Conservation (phyloP, 2,113 vertebrate species). For the Anarrhichthys ocellatus region DNA sequence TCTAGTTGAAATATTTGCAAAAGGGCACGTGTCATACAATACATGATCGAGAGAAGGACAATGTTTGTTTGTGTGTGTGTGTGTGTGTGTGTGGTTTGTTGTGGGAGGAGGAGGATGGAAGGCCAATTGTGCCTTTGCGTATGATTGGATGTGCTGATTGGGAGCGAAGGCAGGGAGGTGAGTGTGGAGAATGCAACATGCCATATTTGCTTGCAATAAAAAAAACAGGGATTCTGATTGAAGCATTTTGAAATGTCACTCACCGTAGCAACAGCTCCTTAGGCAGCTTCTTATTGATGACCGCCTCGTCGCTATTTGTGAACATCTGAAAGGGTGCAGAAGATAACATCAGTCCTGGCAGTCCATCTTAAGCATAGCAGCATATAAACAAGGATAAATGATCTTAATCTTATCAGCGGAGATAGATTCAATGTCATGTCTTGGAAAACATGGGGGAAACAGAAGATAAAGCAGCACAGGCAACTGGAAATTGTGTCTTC, state of each 20-base stretch:
- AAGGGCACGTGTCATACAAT: conserved; percentile 25
- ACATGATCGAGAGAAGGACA: not conserved
- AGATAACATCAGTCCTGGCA: conserved; percentile 40
- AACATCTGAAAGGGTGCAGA: conserved; percentile 89
- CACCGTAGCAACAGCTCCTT: conserved; percentile 97
- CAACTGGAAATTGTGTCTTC: conserved; percentile 8
- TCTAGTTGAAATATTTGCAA: conserved; percentile 37
- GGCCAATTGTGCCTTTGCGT: not conserved
- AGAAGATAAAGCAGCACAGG: conserved; percentile 22
- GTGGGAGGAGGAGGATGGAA: not conserved
- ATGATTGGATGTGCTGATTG: conserved; percentile 8
- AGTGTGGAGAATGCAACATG: conserved; percentile 25
- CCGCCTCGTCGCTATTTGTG: conserved; percentile 97
- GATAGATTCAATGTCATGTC: conserved; percentile 46
- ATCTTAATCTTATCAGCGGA: conserved; percentile 40
- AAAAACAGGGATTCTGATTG: conserved; percentile 4
- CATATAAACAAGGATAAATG: conserved; percentile 46
- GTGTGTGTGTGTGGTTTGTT: too few relatives aligned
- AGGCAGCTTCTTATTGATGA: conserved; percentile 98
- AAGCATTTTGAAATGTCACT: conserved; percentile 56
- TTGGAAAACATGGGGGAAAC: conserved; percentile 10
- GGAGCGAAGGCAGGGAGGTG: not conserved
- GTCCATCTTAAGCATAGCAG: not conserved
- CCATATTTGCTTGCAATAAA: not conserved
- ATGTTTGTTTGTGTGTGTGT: not conserved